Base-by-base conservation (phyloP, 2,797 vertebrate species). In the Myotis pilosus region DNA sequence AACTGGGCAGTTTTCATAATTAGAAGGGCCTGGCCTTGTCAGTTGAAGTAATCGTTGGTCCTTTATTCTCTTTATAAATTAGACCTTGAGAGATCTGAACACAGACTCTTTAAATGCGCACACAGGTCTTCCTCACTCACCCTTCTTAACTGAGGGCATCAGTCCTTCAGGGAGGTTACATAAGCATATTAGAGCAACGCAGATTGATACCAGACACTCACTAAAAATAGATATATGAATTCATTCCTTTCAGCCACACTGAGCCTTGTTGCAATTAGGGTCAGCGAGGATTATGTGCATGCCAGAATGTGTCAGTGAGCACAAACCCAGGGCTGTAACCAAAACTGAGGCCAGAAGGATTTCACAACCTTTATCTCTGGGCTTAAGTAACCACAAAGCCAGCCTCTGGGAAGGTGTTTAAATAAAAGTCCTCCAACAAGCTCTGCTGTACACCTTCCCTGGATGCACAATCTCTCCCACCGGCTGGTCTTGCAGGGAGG, bases 1-100 rank as follows among this genome's bases (percentile, higher is more conserved):
- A 49, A 74, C 49, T 23, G 86, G 93, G 83, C 90, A 95, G 94
- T 93, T 91, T 88, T 87, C 71, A 68, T 83, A 71, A 95, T 87
- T 92, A 91, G 60, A 94, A 96, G 90, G 96, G 74, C 92, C 92
- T 92, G 93, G 81, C 9, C 71, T 94, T 91, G 89, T 89, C 79
- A 28, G 33, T 33, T 92, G 57, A 91, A 80, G 57, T 74, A 0
- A 79, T 74, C 55, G 92, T 84, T 62, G 91, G 85, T 75, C 19
- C 79, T 87, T 94, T 57, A 47, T 64, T 62, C 25, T 41, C 44
- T 95, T 87, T 89, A 85, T 92, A 95, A 85, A 91, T 87, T 86
- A 72, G 2, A 60, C 66, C 44, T 81, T 68, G 68, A 75, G 76
- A 86, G 4, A 20, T 44, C 75, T 38, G 60, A 92, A 83, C n/a